phyloP scores from a whole-genome alignment of 2,888 invertebrate species.

The Vannuccia rotundouncinata region DNA sequence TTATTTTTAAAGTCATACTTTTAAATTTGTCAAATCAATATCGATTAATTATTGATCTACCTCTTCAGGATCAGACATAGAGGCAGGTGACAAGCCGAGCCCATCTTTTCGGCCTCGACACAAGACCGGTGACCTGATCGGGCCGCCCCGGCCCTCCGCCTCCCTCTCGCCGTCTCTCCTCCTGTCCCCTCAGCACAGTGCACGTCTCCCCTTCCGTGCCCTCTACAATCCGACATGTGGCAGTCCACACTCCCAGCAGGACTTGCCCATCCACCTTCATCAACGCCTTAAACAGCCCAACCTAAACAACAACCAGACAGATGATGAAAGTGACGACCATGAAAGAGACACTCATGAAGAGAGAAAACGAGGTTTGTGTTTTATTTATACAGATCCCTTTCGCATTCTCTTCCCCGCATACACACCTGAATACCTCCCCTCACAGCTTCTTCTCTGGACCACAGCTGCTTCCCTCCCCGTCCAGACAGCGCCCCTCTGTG shows the following conservation, averaged over 20 bases:
- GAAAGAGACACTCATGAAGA: no score
- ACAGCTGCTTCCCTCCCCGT: not conserved
- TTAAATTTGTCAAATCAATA: no score
- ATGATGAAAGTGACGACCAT: not conserved
- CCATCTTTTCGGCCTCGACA: not conserved
- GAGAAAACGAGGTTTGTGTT: no score
- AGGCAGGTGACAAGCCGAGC: not conserved
- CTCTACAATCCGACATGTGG: not conserved
- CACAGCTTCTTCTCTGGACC: not conserved
- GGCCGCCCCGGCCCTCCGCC: no score
- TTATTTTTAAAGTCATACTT: no score
- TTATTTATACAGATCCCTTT: no score
- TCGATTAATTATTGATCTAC: not conserved
- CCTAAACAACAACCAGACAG: not conserved
- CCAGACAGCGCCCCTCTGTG: not conserved
- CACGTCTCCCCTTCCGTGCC: not conserved
- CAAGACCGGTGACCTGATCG: not conserved
- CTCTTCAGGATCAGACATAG: not conserved
- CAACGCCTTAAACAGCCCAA: not conserved
- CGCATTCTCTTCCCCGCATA: not conserved
- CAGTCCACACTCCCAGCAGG: not conserved
- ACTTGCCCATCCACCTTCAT: not conserved
- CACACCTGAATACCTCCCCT: not conserved
- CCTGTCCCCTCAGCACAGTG: not conserved
- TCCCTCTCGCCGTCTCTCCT: not conserved